Percentiles rank a stretch among this genome's conserved stretches.
Conservation (phyloP, 1,140 invertebrate genomes). For the Zaprionus camerounensis region DNA sequence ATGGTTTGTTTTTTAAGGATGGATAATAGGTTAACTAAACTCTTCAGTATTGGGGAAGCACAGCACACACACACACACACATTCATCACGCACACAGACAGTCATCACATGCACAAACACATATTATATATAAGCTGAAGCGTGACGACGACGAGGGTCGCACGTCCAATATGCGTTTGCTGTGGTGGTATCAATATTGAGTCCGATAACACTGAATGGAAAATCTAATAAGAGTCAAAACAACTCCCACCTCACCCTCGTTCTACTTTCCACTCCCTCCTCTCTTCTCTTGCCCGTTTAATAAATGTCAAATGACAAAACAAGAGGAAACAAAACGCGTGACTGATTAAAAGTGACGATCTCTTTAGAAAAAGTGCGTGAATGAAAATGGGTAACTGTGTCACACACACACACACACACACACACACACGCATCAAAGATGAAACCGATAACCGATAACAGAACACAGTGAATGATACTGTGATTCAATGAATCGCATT, state of each 20-base stretch:
- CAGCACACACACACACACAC: not conserved
- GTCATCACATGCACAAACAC: not conserved
- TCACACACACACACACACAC: not conserved
- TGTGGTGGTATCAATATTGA: slow-evolving; percentile 22
- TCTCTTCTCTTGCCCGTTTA: not conserved
- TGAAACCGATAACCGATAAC: slow-evolving; percentile 17
- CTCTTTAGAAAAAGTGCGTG: slow-evolving; percentile 24
- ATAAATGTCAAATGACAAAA: slow-evolving; percentile 12
- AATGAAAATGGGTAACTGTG: slow-evolving; percentile 12
- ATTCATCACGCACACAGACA: not conserved
- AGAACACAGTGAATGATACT: not conserved
- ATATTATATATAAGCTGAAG: slow-evolving; percentile 4
- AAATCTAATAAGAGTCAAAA: slow-evolving; percentile 41
- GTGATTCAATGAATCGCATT: not conserved
- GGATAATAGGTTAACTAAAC: not conserved
- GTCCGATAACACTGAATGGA: slow-evolving; percentile 28
- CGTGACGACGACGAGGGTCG: slow-evolving; percentile 21
- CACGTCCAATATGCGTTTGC: slow-evolving; percentile 15
- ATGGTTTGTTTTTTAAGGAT: not conserved
- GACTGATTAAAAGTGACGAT: slow-evolving; percentile 35
- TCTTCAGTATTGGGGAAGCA: slow-evolving; percentile 2
- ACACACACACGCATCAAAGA: slow-evolving; percentile 4
- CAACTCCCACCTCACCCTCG: not conserved
- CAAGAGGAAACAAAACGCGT: slow-evolving; percentile 2
- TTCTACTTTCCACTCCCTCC: not conserved